phyloP scores from a whole-genome alignment of 53 echinoderm and acorn worm species.

The Glandiceps talaboti region DNA sequence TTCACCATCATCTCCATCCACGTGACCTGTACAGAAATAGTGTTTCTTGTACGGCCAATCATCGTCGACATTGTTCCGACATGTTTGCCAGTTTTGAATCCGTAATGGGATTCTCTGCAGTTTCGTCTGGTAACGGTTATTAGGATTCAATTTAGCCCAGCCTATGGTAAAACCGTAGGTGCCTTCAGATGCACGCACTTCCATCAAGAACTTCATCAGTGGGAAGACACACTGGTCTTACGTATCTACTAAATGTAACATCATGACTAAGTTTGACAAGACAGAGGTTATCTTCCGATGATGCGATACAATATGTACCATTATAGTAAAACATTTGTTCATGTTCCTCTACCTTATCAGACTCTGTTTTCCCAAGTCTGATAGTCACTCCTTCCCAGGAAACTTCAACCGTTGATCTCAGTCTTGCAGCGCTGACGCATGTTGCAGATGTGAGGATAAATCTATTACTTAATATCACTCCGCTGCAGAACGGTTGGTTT shows the following conservation, averaged over 20 bases:
- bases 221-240: neutral
- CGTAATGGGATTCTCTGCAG: neutral
- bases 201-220: neutral
- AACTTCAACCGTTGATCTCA: neutral
- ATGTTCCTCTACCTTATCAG: neutral
- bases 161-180: neutral
- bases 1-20: neutral
- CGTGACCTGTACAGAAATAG: neutral
- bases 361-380: neutral
- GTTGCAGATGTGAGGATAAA: neutral
- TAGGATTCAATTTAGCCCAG: neutral
- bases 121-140: neutral
- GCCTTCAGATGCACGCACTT: neutral
- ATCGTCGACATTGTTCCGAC: neutral
- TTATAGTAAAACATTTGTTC: neutral
- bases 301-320: neutral
- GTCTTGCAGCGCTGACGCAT: neutral
- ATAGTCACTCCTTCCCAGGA: neutral
- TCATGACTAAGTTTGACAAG: neutral
- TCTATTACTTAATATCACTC: neutral
- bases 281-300: neutral
- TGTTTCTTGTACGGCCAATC: neutral
- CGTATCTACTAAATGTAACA: neutral
- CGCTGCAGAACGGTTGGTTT: neutral
- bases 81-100: neutral